A percentile compares a stretch with the other conserved stretches of the same genome.
Evolutionary conservation across 1,140 invertebrate species (phyloP).

Genomic region (Solen grandis): DNA sequence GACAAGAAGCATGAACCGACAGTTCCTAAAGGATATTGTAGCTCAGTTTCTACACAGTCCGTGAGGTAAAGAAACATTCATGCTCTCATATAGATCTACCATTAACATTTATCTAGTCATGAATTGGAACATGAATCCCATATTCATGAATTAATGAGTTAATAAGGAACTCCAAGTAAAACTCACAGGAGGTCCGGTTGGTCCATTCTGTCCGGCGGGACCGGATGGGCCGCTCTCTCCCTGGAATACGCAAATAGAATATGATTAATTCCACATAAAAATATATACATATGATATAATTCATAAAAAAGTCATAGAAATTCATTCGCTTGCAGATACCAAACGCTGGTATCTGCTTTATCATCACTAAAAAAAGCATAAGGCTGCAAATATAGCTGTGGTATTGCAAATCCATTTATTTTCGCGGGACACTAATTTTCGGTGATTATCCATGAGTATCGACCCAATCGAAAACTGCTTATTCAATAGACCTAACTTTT

Average conservation of each 20-base stretch:
- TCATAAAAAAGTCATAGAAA: too few species aligned
- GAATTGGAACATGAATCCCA: neutral
- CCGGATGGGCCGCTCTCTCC: conserved; percentile 85
- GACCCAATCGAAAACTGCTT: too few species aligned
- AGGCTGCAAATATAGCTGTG: too few species aligned
- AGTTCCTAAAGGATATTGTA: too few species aligned
- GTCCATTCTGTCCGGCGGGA: conserved; percentile 82
- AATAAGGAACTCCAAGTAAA: neutral
- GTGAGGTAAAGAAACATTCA: too few species aligned
- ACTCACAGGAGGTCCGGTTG: conserved; percentile 80
- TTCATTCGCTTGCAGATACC: neutral
- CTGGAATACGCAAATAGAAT: conserved; percentile 68
- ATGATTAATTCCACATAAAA: neutral
- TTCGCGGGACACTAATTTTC: too few species aligned
- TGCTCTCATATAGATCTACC: neutral
- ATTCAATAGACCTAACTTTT: too few species aligned
- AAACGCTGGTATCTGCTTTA: too few species aligned
- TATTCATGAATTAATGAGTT: neutral
- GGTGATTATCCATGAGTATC: too few species aligned
- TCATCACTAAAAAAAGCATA: too few species aligned
- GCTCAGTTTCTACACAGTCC: too few species aligned
- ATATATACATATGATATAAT: neutral
- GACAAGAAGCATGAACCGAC: neutral
- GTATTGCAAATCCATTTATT: too few species aligned
- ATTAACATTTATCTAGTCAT: neutral